Base-by-base conservation (phyloP, 37 sponge, comb jelly and placozoan genomes). In the Chondrosia reniformis region DNA sequence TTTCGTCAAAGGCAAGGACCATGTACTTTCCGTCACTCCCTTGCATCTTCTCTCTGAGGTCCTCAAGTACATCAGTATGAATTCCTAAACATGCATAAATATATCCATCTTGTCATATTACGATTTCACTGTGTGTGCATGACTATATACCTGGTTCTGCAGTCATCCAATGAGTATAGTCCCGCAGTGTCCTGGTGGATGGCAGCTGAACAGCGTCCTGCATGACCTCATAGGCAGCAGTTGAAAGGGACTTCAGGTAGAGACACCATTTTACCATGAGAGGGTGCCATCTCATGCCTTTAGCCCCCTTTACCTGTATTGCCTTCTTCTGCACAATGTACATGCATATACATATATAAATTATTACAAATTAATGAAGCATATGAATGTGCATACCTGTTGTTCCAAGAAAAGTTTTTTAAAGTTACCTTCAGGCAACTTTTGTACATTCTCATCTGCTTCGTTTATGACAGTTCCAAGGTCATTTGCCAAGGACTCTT, bases 231-330 rank as follows among this genome's bases (percentile, higher is more conserved):
- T 49, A 63, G 9, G 64, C 31, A 21, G 25, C 31, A 27, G 30
- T 63, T 63, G 64, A 63, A 10, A 27, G 25, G 30, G 31, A 63
- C n/a, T 28, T 63, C n/a, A 63, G 25, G 31, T 63, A 28, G 30
- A 63, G 31, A 27, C 64, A 63, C 64, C 64, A 63, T 17, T 27
- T 63, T 9, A 63, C n/a, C 30, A 63, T 28, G 64, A 63, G 64
- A 24, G 64, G 64, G 31, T 63, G 64, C 64, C 64, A 63, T 28
- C 64, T 21, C 30, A 63, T 63, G 12, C 64, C 64, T 10, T 63
- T 10, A 10, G 30, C 10, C 31, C 31, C 31, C 12, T 21, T 27
- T 17, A 28, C 44, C 10, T 9, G 19, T 37, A 39, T 39, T 37
- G 40, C 40, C 19, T 40, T 9, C 9, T 17, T n/a, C 40, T 69